phyloP scores from a whole-genome alignment of 1,140 invertebrate species.

The Drosophila cardini region DNA sequence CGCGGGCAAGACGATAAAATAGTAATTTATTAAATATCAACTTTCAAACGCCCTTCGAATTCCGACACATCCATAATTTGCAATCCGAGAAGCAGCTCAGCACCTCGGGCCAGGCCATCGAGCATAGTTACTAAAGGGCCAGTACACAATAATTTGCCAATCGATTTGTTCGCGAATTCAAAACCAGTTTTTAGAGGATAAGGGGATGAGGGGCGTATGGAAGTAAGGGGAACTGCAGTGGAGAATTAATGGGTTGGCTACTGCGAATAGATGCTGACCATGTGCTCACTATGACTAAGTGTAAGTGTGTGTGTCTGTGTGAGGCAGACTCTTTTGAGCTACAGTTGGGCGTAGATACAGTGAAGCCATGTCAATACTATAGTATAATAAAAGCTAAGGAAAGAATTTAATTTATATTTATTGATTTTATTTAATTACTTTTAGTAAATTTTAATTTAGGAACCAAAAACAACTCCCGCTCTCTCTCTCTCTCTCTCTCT shows the following conservation, averaged over 20 bases:
- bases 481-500: too few species aligned
- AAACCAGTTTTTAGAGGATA: slow-evolving; percentile 44
- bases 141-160: slow-evolving; percentile 79
- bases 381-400: too few species aligned
- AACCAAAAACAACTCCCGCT: too few species aligned
- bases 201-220: background rate
- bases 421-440: too few species aligned
- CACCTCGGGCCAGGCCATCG: slow-evolving; percentile 67
- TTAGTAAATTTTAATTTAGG: too few species aligned
- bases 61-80: slow-evolving; percentile 67
- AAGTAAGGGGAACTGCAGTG: background rate
- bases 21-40: slow-evolving; percentile 75
- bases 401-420: too few species aligned
- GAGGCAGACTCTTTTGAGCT: background rate
- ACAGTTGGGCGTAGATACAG: background rate
- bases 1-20: slow-evolving; percentile 8
- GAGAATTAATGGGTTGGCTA: slow-evolving; percentile 36
- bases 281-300: slow-evolving; percentile 43
- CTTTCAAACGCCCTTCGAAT: slow-evolving; percentile 61
- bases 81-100: slow-evolving; percentile 74
- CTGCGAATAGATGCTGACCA: slow-evolving; percentile 24
- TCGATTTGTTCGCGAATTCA: slow-evolving; percentile 73
- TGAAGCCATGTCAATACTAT: too few species aligned
- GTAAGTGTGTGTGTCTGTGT: background rate
- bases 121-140: slow-evolving; percentile 55